Evolutionary conservation across 2,113 vertebrate genomes (phyloP), one percentile per base, ranked within the genome.

Genomic region (Solenodon paradoxus): DNA sequence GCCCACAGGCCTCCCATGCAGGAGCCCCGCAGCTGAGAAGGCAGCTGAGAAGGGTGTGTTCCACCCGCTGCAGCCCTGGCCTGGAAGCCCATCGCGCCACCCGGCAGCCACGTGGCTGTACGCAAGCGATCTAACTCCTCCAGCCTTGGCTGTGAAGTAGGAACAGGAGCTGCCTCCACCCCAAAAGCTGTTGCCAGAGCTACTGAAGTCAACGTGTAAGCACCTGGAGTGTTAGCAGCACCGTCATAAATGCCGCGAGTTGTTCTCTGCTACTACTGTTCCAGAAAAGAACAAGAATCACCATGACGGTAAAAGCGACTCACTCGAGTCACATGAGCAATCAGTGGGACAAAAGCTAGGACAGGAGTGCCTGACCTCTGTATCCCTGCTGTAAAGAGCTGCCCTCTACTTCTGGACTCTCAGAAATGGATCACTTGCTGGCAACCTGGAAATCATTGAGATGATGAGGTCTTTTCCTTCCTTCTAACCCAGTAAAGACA

Each of bases 381-480:
- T 74, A 61, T 11, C 45, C 75, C 77, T 53, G 92, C 64, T 86
- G 83, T 22, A 63, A 90, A 81, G 51, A 6, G 63, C 9, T 38
- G n/a, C 47, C 32, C 20, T 64, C 32, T 5, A 45, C 63, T 45
- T 32, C 9, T 30, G 61, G 49, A 92, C 84, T 59, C 49, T 40
- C 26, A 64, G 92, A 87, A 81, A 45, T 5, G 63, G n/a, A 83
- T 69, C 32, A 72, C 30, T 9, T 61, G 87, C 83, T 90, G n/a
- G 55, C 79, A 61, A 68, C 28, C 47, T 49, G 32, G 10, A 11
- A 61, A 74, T 15, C 51, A 51, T 42, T 81, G 5, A 0, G 4
- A 15, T 0, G 2, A 63, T 42, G 15, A 49, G 45, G 17, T 92
- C 72, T 63, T 40, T 66, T 47, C 32, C 45, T 87, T 75, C 77